A percentile compares a stretch with the other conserved stretches of the same genome.
phyloP scores from a whole-genome alignment of 2,113 vertebrate species.

The Oryzias celebensis region DNA sequence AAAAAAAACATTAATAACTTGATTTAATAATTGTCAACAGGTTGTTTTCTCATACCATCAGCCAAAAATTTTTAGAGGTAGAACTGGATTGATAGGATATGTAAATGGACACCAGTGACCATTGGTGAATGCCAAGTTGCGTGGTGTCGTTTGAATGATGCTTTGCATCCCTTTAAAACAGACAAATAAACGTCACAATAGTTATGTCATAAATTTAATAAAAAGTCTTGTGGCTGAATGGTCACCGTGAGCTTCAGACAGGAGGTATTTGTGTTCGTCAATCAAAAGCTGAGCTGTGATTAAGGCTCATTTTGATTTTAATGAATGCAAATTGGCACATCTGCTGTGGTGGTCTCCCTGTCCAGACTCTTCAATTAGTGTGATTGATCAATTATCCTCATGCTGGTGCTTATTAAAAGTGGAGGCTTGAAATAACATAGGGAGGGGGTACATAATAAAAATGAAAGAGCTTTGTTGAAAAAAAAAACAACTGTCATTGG shows the following conservation, averaged over 20 bases:
- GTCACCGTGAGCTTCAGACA: constrained; percentile 51
- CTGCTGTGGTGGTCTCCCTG: constrained; percentile 79
- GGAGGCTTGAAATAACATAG: constrained; percentile 33
- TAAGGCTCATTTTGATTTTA: constrained; percentile 77
- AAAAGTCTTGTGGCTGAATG: constrained; percentile 32
- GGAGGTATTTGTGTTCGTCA: constrained; percentile 76
- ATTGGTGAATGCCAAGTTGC: constrained; percentile 70
- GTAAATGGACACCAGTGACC: constrained; percentile 65
- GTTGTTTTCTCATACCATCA: constrained; percentile 39
- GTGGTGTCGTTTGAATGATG: constrained; percentile 39
- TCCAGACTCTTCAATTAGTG: constrained; percentile 82
- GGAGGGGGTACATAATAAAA: constrained; percentile 19
- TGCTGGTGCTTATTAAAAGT: constrained; percentile 67
- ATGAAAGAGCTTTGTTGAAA: constrained; percentile 29
- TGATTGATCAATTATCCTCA: constrained; percentile 83
- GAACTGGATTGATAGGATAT: constrained; percentile 60
- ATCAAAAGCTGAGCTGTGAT: constrained; percentile 75
- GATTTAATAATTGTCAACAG: constrained; percentile 48
- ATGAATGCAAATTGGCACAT: constrained; percentile 85
- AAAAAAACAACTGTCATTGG: constrained; percentile 31
- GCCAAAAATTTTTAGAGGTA: constrained; percentile 34
- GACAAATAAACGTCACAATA: constrained; percentile 25
- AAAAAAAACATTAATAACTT: constrained; percentile 44
- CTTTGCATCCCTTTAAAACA: not conserved
- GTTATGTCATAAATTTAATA: constrained; percentile 32